Evolutionary conservation across 2,888 invertebrate genomes (phyloP).

Genomic region (Megastigmus dorsalis): DNA sequence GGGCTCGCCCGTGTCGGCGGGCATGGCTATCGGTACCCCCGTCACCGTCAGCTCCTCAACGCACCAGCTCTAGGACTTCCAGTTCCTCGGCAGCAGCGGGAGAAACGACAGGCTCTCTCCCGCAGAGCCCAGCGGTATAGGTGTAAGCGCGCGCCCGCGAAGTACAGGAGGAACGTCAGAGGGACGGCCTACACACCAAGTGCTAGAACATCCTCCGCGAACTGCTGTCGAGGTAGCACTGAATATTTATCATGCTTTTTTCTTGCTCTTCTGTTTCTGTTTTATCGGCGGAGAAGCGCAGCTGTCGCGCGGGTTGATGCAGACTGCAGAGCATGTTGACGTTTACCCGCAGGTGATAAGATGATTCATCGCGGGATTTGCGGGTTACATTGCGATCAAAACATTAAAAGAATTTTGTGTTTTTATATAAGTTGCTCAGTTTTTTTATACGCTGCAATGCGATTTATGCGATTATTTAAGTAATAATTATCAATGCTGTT

Average conservation of each 20-base stretch:
- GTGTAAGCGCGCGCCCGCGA: slow-evolving; percentile 12
- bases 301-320: too few species aligned
- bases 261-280: not conserved
- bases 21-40: not conserved
- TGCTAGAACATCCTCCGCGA: not conserved
- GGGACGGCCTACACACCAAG: too few species aligned
- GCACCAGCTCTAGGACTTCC: not conserved
- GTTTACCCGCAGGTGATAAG: too few species aligned
- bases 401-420: too few species aligned
- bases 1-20: not conserved
- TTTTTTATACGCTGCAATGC: too few species aligned
- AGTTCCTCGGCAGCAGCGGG: not conserved
- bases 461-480: too few species aligned
- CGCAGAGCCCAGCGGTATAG: too few species aligned
- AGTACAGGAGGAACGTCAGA: not conserved
- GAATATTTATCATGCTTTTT: not conserved
- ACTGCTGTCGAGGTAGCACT: slow-evolving; percentile 9
- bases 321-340: too few species aligned
- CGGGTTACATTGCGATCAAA: too few species aligned
- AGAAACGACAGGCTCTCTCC: not conserved
- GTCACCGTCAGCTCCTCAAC: not conserved
- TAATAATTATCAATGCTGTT: too few species aligned
- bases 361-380: too few species aligned
- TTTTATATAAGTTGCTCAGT: too few species aligned
- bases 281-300: not conserved